These are phyloP conservation scores for Arnoldichthys spilopterus DNA, from an alignment of 2,797 vertebrate genomes.

Conservation along the genomic window DNA sequence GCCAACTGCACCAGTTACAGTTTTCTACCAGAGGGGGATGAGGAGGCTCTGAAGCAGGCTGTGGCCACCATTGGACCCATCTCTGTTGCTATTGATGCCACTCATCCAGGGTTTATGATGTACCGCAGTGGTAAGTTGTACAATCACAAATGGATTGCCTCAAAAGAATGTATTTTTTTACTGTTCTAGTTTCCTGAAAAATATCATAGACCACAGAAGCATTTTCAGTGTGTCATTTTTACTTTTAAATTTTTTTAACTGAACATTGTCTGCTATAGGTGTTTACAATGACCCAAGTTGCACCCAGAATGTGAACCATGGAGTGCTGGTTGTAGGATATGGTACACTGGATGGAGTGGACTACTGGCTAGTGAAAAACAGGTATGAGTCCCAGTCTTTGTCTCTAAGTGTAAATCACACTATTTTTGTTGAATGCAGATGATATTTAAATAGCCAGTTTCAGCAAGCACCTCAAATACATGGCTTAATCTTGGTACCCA, in stretches of 20 bases:
- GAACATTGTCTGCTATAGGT: conserved; percentile 70
- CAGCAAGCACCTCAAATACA: too few relatives aligned
- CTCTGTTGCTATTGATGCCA: conserved; percentile 84
- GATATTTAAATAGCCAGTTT: too few relatives aligned
- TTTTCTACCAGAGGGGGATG: conserved; percentile 65
- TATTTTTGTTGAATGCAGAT: not conserved
- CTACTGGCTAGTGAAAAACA: conserved; percentile 96
- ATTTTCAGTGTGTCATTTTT: too few relatives aligned
- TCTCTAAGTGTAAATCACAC: not conserved
- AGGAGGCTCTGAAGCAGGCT: conserved; percentile 74
- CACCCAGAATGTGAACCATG: conserved; percentile 80
- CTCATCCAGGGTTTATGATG: conserved; percentile 73
- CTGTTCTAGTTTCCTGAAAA: not conserved
- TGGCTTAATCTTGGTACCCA: too few relatives aligned
- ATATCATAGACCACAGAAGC: too few relatives aligned
- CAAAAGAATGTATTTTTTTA: not conserved
- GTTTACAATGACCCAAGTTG: conserved; percentile 85
- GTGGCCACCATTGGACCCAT: conserved; percentile 85
- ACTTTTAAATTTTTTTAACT: too few relatives aligned
- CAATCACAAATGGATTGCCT: too few relatives aligned
- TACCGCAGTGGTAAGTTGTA: conserved; percentile 78
- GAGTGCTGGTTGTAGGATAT: conserved; percentile 85
- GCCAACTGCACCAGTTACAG: conserved; percentile 83
- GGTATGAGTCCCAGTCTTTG: conserved; percentile 70
- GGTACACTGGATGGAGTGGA: conserved; percentile 80